Evolutionary conservation across 2,797 vertebrate genomes (phyloP).

Genomic region (Cuniculus paca): DNA sequence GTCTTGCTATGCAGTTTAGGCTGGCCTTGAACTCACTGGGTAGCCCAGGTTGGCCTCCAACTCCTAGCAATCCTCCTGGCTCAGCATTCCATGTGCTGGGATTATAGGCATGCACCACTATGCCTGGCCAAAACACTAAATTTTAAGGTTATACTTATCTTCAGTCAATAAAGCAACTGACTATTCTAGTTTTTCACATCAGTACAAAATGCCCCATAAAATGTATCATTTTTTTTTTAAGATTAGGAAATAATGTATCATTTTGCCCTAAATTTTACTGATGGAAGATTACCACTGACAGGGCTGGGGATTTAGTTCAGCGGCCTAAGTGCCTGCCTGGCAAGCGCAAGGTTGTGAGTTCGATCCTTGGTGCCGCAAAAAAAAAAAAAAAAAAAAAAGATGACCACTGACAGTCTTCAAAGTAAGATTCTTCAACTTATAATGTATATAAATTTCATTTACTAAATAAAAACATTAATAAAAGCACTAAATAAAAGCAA

Average conservation of each 20-base stretch:
- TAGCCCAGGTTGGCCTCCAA: not conserved
- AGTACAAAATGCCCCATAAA: slow-evolving; percentile 49
- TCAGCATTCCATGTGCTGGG: not conserved
- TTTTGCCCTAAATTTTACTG: slow-evolving; percentile 28
- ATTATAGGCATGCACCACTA: not conserved
- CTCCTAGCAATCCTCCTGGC: not conserved
- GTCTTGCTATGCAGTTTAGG: not conserved
- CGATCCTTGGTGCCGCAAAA: too few relatives aligned
- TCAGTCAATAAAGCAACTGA: not conserved
- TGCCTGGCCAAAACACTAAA: slow-evolving; percentile 38
- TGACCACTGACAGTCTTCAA: not conserved
- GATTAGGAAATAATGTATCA: slow-evolving; percentile 53
- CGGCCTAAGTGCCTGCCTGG: too few relatives aligned
- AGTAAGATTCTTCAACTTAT: slow-evolving; percentile 51
- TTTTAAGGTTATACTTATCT: slow-evolving; percentile 55
- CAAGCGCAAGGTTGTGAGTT: too few relatives aligned
- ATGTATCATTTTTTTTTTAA: not conserved
- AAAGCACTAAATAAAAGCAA: not conserved
- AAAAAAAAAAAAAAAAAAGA: too few relatives aligned
- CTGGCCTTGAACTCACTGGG: not conserved
- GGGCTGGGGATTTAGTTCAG: too few relatives aligned
- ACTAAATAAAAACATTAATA: slow-evolving; percentile 41
- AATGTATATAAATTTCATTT: slow-evolving; percentile 49
- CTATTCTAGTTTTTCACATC: slow-evolving; percentile 14
- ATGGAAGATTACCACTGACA: not conserved